phyloP scores from a whole-genome alignment of 2,797 vertebrate species.

The Typhlichthys eigenmanni region DNA sequence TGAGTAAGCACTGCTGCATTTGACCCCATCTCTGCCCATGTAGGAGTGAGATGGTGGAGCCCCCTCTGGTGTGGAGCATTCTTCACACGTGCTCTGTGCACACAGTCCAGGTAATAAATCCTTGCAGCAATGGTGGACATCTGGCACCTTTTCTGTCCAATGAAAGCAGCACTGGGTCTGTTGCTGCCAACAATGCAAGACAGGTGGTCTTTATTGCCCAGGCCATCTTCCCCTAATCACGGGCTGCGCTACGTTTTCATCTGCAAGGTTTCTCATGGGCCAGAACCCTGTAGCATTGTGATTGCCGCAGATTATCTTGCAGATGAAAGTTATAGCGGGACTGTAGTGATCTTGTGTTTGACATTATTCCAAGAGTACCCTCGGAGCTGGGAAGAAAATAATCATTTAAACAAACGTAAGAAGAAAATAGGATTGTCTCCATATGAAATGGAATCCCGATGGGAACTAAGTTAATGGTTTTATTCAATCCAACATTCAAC shows the following conservation, averaged over 20 bases:
- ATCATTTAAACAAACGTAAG: not conserved
- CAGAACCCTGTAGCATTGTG: not conserved
- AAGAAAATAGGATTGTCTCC: not conserved
- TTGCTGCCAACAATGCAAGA: constrained; percentile 31
- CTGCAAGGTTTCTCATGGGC: not conserved
- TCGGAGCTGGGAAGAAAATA: not conserved
- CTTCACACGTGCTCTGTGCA: not conserved
- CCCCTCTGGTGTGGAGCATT: too few species aligned
- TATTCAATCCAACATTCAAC: too few species aligned
- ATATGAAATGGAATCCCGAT: not conserved
- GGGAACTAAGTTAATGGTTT: not conserved
- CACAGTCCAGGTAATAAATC: constrained; percentile 41
- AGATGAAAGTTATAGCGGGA: not conserved
- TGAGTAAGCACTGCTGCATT: too few species aligned
- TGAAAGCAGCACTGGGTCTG: constrained; percentile 31
- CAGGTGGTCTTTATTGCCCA: constrained; percentile 44
- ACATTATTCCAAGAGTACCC: not conserved
- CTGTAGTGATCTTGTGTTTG: not conserved
- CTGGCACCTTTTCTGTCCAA: constrained; percentile 33
- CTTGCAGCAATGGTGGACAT: constrained; percentile 30
- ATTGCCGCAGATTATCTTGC: not conserved
- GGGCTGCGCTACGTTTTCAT: constrained; percentile 13
- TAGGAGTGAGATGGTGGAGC: constrained; percentile 5
- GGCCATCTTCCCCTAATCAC: constrained; percentile 12
- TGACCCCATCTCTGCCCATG: too few species aligned